Conservation (phyloP, 2,113 vertebrate genomes). For the Daubentonia madagascariensis region DNA sequence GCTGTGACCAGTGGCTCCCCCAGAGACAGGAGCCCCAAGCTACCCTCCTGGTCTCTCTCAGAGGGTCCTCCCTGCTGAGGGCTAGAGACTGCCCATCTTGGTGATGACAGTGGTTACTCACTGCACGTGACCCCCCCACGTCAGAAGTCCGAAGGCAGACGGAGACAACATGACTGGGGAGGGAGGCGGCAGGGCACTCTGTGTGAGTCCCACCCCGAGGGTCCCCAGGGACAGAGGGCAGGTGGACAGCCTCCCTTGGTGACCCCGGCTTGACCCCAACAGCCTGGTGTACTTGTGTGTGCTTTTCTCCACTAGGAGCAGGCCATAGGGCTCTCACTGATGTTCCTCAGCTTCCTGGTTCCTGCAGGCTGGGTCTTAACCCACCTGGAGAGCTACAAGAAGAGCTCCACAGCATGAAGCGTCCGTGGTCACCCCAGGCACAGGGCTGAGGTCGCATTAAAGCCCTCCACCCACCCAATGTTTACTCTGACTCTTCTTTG, state of each 20-base stretch:
- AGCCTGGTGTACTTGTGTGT: rapidly evolving
- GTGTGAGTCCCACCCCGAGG: background rate
- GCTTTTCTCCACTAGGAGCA: slow-evolving; percentile 82
- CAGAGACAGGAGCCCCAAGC: background rate
- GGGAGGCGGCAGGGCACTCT: rapidly evolving
- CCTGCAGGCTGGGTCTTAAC: slow-evolving; percentile 84
- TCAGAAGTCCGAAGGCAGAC: background rate
- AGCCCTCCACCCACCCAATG: rapidly evolving
- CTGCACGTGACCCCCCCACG: background rate
- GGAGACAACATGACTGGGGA: rapidly evolving
- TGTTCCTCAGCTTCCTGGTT: slow-evolving; percentile 66
- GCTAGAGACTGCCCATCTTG: background rate
- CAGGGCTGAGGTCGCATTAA: background rate
- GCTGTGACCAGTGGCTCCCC: background rate
- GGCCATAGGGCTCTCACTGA: background rate
- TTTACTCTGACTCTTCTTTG: background rate
- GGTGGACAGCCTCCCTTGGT: rapidly evolving
- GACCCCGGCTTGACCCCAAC: background rate
- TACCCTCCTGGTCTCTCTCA: background rate
- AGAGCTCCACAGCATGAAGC: background rate
- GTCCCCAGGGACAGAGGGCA: background rate
- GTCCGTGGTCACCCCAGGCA: rapidly evolving
- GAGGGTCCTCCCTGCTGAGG: background rate
- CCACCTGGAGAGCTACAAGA: slow-evolving; percentile 83
- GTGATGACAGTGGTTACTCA: background rate